phyloP scores from a whole-genome alignment of 2,113 vertebrate species.

The Labrus mixtus region DNA sequence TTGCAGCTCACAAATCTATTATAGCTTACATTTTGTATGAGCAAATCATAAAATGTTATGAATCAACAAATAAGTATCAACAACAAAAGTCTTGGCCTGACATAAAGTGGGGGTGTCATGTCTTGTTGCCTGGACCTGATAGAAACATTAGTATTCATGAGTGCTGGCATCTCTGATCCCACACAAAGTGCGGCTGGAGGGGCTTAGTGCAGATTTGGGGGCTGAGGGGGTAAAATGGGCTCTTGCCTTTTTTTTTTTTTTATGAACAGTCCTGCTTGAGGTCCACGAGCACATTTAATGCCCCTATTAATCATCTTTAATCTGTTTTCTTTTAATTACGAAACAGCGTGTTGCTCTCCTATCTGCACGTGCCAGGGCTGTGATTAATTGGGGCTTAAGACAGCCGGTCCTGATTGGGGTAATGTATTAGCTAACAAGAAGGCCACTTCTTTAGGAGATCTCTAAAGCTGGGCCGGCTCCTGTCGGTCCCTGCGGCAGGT shows the following conservation, averaged over 20 bases:
- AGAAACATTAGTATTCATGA: conserved; percentile 82
- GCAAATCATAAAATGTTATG: background rate
- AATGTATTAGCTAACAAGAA: conserved; percentile 94
- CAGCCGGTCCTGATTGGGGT: conserved; percentile 95
- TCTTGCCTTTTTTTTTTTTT: conserved; percentile 70
- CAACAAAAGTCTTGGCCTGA: conserved; percentile 21
- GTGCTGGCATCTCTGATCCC: conserved; percentile 73
- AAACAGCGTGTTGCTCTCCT: conserved; percentile 97
- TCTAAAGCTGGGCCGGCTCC: conserved; percentile 43
- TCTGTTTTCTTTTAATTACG: conserved; percentile 99
- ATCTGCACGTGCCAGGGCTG: conserved; percentile 91
- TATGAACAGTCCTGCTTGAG: conserved; percentile 77
- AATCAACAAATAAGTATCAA: conserved; percentile 39
- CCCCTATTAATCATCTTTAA: conserved; percentile 99
- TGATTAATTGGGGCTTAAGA: conserved; percentile 99
- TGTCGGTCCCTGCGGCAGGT: conserved; percentile 47
- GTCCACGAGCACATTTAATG: conserved; percentile 81
- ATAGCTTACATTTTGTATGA: background rate
- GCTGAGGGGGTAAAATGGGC: conserved; percentile 74
- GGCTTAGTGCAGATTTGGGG: conserved; percentile 78
- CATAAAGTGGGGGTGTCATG: conserved; percentile 27
- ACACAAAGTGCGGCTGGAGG: conserved; percentile 78
- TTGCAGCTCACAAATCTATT: background rate
- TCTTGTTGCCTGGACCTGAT: conserved; percentile 68
- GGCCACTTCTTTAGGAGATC: conserved; percentile 82